Base-by-base conservation (phyloP, 2,888 invertebrate genomes). In the Protodeltote pygarga region DNA sequence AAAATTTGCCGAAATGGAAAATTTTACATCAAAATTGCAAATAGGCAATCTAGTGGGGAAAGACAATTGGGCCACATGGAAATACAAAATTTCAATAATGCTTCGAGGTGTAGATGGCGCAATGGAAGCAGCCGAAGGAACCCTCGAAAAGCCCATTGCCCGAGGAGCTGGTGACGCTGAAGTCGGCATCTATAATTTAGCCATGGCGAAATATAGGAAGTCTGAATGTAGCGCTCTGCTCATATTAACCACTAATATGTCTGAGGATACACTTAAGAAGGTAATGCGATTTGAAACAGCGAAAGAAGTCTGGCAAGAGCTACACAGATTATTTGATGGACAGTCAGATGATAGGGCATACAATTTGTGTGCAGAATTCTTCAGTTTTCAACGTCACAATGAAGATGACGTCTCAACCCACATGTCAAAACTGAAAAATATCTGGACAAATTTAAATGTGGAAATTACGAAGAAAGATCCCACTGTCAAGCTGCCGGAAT, bases 271-370 rank as follows among this genome's bases (percentile, higher is more conserved):
- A 3, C 10, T 23, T 9, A 19, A 28, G n/a, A 38, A 39, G 6
- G 19, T 32, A 3, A 32, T 32, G 31, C 9, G 31, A 19, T 32
- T 11, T 9, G 11, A 9, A 9, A 21, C 34, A 6, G 14, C 34
- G 4, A 23, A 33, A 1, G 25, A 35, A 13, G 27, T 16, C n/a
- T 37, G 35, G 8, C 53, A 59, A 3, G 42, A 44, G 23, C 9
- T 34, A 42, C 41, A 2, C 53, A 64, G 23, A 24, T 31, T 17
- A 23, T 31, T 24, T 23, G 31, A 39, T 23, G 23, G 29, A 8
- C 3, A 20, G 6, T 19, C 14, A 2, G 38, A 20, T 2, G 29
- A 29, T 29, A 16, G 5, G 15, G 29, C 16, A 15, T 29, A 29
- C 15, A 16, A 29, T 3, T 34, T 23, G 14, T 34, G 34, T 19